Percentiles rank a stretch among this genome's conserved stretches.
phyloP scores from a whole-genome alignment of 2,797 vertebrate species.

The Myripristis murdjan region DNA sequence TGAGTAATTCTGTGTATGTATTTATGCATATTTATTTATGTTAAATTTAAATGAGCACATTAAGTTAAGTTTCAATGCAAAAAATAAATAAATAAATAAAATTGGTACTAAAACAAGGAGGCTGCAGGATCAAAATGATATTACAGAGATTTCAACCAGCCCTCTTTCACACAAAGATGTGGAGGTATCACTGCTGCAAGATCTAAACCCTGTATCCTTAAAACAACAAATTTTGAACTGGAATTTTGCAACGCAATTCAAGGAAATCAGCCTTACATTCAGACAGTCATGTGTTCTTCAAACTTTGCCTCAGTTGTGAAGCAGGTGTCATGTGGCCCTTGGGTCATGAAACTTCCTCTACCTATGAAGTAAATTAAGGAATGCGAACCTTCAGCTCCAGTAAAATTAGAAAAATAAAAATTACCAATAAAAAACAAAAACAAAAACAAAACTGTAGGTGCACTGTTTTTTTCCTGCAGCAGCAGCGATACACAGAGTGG shows the following conservation, averaged over 20 bases:
- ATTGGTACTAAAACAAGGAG: no score
- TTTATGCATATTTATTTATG: no score
- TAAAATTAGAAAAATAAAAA: no score
- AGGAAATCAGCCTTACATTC: not conserved
- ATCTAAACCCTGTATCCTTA: no score
- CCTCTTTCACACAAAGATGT: not conserved
- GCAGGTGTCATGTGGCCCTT: no score
- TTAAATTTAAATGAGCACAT: no score
- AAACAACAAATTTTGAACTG: no score
- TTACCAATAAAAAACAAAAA: conserved; percentile 23
- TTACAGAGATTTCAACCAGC: not conserved
- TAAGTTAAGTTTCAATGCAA: no score
- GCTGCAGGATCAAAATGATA: not conserved
- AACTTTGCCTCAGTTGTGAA: no score
- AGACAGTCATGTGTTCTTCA: not conserved
- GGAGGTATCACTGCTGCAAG: not conserved
- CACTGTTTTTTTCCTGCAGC: conserved; percentile 37
- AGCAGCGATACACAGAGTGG: conserved; percentile 32
- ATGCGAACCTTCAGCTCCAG: not conserved
- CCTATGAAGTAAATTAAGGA: conserved; percentile 2
- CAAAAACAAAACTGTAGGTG: conserved; percentile 10
- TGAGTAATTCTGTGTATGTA: no score
- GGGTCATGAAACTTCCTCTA: not conserved
- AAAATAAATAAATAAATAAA: no score
- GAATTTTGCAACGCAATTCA: not conserved